Evolutionary conservation across 2,113 vertebrate species (phyloP).

Genomic region (Ceuthmochares aereus): DNA sequence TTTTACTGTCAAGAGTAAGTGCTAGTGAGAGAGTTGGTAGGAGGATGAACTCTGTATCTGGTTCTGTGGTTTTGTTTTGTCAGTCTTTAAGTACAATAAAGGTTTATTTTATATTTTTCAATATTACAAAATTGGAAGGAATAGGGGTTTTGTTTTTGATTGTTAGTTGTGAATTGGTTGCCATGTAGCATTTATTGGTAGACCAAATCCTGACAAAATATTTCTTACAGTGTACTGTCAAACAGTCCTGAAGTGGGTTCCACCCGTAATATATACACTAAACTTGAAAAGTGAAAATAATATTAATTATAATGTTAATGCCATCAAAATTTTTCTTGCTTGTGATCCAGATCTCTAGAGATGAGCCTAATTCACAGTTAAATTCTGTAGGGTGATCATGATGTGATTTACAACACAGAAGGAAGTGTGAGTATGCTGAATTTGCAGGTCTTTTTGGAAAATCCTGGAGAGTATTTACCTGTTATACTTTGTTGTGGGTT

Average conservation of each 20-base stretch:
- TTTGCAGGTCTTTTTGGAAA: neutral
- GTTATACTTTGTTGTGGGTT: neutral
- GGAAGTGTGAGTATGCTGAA: neutral
- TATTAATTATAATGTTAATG: too few species aligned
- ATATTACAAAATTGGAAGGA: neutral
- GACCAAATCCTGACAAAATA: neutral
- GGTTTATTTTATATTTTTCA: neutral
- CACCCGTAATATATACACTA: rapidly evolving
- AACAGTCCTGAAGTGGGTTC: neutral
- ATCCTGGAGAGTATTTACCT: neutral
- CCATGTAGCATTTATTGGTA: neutral
- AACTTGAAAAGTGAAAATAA: neutral
- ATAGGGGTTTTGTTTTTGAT: neutral
- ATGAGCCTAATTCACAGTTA: neutral
- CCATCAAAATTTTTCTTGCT: neutral
- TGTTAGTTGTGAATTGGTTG: neutral
- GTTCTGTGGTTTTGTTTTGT: neutral
- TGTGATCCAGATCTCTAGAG: neutral
- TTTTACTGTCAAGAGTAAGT: neutral
- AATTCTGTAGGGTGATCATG: neutral
- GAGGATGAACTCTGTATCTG: neutral
- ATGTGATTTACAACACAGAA: neutral
- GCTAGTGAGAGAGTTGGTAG: neutral
- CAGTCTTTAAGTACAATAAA: neutral
- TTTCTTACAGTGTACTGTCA: neutral